Evolutionary conservation across 1,140 invertebrate genomes (phyloP).

Genomic region (Bombus vancouverensis): DNA sequence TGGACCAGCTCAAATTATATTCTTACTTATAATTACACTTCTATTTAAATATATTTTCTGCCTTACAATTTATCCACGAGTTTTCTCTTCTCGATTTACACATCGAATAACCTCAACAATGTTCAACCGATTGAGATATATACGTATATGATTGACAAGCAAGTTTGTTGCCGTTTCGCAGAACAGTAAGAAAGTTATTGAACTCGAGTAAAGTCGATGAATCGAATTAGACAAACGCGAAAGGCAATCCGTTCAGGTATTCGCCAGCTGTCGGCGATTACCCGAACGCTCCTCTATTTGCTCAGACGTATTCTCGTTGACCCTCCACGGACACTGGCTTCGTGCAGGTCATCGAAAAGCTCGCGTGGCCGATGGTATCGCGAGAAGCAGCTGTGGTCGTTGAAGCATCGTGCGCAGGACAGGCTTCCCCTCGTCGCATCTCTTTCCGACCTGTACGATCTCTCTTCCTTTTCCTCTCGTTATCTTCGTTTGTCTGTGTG

Average conservation of each 20-base stretch:
- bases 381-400: constrained; percentile 4
- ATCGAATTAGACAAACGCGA: not conserved
- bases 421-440: not conserved
- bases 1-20: no score
- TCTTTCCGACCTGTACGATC: not conserved
- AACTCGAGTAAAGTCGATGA: not conserved
- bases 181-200: not conserved
- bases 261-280: constrained; percentile 1
- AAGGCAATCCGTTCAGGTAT: not conserved
- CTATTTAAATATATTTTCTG: no score
- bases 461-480: no score
- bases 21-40: no score
- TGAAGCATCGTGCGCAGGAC: not conserved
- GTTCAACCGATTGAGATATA: no score
- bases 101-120: no score
- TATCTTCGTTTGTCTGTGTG: no score
- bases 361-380: constrained; percentile 24
- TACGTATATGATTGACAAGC: no score
- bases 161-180: no score
- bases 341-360: constrained; percentile 27
- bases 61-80: no score
- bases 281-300: constrained; percentile 27
- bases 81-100: no score
- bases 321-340: constrained; percentile 18
- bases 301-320: constrained; percentile 11